These are phyloP conservation scores for Drosophila atripex DNA, from an alignment of 2,888 invertebrate genomes.

Conservation along the genomic window DNA sequence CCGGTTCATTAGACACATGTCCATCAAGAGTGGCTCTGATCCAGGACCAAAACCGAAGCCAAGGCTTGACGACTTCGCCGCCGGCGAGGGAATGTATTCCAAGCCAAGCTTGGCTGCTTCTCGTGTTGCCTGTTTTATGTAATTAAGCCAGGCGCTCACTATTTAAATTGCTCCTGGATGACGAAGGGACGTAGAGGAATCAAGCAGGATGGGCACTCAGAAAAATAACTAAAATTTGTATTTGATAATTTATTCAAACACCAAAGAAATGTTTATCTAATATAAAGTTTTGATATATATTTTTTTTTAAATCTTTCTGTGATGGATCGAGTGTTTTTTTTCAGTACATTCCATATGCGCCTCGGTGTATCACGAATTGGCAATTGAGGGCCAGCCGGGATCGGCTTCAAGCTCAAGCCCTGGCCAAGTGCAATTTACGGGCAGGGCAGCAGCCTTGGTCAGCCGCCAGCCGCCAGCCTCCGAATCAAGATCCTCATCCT, in stretches of 20 bases:
- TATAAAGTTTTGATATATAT: background rate
- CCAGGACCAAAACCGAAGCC: conserved; percentile 13
- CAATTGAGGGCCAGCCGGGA: conserved; percentile 66
- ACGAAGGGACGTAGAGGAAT: conserved; percentile 8
- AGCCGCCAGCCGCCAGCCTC: conserved; percentile 21
- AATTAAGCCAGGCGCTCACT: conserved; percentile 80
- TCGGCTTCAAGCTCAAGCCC: conserved; percentile 12
- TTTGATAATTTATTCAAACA: background rate
- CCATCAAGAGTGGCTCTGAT: conserved; percentile 58
- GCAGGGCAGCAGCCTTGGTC: conserved; percentile 27
- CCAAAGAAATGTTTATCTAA: background rate
- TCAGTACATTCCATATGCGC: conserved; percentile 31
- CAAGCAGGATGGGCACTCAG: conserved; percentile 3
- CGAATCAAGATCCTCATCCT: conserved; percentile 68
- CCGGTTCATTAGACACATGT: conserved; percentile 77
- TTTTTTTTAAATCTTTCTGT: background rate
- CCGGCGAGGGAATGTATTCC: conserved; percentile 42
- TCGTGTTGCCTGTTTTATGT: conserved; percentile 63
- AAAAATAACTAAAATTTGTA: background rate
- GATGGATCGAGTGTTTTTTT: background rate
- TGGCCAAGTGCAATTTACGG: conserved; percentile 60
- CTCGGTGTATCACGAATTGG: conserved; percentile 76
- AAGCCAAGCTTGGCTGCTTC: conserved; percentile 20
- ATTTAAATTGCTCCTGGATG: conserved; percentile 73
- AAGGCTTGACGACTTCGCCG: conserved; percentile 47